Evolutionary conservation across 2,888 invertebrate genomes (phyloP).

Genomic region (Macrosoma leucophasiata): DNA sequence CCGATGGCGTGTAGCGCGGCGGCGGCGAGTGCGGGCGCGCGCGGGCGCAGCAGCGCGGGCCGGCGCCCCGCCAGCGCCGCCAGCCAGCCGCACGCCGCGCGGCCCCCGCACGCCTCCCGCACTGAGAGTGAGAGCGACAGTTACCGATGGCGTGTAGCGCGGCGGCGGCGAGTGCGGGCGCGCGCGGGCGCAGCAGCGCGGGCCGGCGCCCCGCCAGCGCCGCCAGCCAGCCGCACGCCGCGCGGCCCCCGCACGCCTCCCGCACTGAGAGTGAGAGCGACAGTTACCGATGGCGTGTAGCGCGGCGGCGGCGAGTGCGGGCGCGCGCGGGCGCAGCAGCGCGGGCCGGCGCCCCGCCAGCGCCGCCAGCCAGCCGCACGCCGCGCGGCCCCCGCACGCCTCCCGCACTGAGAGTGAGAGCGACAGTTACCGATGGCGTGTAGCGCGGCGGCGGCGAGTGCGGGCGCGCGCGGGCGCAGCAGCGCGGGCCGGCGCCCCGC

Average conservation of each 20-base stretch:
- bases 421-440: constrained; percentile 52
- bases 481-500: constrained; percentile 37
- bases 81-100: constrained; percentile 57
- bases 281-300: too few relatives aligned
- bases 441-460: constrained; percentile 43
- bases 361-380: constrained; percentile 53
- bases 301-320: too few relatives aligned
- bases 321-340: constrained; percentile 13
- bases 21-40: too few relatives aligned
- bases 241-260: constrained; percentile 53
- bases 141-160: constrained; percentile 45
- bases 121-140: too few relatives aligned
- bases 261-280: too few relatives aligned
- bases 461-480: constrained; percentile 49
- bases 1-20: too few relatives aligned
- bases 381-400: constrained; percentile 48
- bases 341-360: constrained; percentile 49
- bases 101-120: constrained; percentile 55
- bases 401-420: too few relatives aligned
- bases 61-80: constrained; percentile 49
- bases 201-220: constrained; percentile 40
- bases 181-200: constrained; percentile 49
- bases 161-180: constrained; percentile 45
- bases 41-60: constrained; percentile 28
- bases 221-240: constrained; percentile 55